Conservation (phyloP, 2,888 invertebrate species). For the Glaucopsyche alexis region DNA sequence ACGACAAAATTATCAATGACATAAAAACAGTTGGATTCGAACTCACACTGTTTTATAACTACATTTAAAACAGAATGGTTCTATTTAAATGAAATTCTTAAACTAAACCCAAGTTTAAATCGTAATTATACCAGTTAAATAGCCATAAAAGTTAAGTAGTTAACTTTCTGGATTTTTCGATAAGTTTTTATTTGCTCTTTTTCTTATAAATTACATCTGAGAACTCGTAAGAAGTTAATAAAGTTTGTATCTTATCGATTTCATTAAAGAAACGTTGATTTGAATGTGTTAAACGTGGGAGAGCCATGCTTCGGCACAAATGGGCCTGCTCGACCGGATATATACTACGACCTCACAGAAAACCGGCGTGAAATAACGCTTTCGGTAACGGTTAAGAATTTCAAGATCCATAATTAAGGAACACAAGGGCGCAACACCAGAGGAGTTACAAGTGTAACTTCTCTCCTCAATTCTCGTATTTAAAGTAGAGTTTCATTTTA, state of each 20-base stretch:
- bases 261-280: not conserved
- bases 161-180: constrained; percentile 17
- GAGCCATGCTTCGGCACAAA: too few relatives aligned
- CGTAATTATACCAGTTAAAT: constrained; percentile 2
- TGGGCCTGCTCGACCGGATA: too few relatives aligned
- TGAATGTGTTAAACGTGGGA: not conserved
- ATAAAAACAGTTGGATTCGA: not conserved
- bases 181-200: constrained; percentile 8
- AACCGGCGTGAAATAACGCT: too few relatives aligned
- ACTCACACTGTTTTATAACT: constrained; percentile 13
- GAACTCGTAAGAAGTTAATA: not conserved
- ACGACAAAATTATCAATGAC: not conserved
- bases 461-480: too few relatives aligned
- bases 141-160: constrained; percentile 1
- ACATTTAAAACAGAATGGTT: not conserved
- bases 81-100: not conserved
- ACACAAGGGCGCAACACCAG: too few relatives aligned
- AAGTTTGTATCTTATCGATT: not conserved
- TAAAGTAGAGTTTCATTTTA: too few relatives aligned
- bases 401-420: too few relatives aligned
- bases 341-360: too few relatives aligned
- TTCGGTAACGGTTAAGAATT: too few relatives aligned
- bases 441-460: too few relatives aligned
- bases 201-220: not conserved
- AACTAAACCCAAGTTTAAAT: constrained; percentile 7